Evolutionary conservation across 2,888 invertebrate genomes (phyloP), one percentile per base, ranked within the genome.

Genomic region (Hirudinaria manillensis): DNA sequence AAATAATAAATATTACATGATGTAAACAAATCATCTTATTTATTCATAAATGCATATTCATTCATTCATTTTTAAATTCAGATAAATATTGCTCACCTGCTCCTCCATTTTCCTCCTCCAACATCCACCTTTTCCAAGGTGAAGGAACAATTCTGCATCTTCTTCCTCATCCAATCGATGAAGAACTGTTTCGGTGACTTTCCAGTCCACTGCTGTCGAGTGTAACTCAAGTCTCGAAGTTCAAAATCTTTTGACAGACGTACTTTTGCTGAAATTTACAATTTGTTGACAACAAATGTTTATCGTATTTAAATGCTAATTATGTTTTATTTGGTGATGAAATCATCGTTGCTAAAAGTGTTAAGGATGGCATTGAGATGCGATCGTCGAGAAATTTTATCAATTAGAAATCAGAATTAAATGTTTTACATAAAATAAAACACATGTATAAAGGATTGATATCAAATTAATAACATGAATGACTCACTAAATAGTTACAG

Each of bases 101-200:
- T 80, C 68, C 80, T 82, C 78, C 81, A 83, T 13, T 79, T 78
- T 76, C 81, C 81, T 34, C 81, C 80, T 24, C 79, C 78, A 7
- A 79, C 77, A 70, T 81, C 78, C 1, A 81, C 80, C 76, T 82
- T 82, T 61, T 81, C 77, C 79, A 80, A 84, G 71, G 81, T 81
- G 7, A 84, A 82, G 0, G 81, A 80, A 77, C 81, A 81, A 65
- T 81, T 81, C 3, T 80, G 81, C 65, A 83, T 78, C 76, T 84
- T 81, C 79, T 84, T 84, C 38, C 84, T 61, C 38, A 65, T 80
- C 84, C 84, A 84, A 79, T 84, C 84, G 67, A 82, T 83, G 0
- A 84, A 81, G 77, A 84, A 84, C 79, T 84, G 84, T 79, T 84
- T 84, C 1, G 84, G 84, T 24, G 84, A 83, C 76, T 84, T 84